Conservation (phyloP, 2,797 vertebrate genomes). For the Hemitrygon akajei region DNA sequence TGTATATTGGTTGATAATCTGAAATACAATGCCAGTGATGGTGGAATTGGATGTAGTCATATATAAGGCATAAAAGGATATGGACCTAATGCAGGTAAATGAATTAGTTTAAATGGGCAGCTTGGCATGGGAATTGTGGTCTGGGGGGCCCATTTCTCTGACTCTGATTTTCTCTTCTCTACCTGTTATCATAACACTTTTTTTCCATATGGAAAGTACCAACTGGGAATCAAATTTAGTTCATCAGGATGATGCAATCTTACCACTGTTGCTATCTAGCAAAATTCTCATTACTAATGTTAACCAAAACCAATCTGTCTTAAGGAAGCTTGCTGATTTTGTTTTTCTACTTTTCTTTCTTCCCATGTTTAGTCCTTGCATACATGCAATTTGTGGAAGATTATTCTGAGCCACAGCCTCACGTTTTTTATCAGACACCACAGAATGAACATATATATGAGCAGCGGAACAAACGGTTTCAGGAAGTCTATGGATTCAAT, state of each 20-base stretch:
- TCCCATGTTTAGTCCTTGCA: conserved; percentile 69
- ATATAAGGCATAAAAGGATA: too few relatives aligned
- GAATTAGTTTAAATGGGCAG: too few relatives aligned
- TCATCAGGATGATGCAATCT: not conserved
- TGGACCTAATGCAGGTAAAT: too few relatives aligned
- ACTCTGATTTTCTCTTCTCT: not conserved
- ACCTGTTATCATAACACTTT: not conserved
- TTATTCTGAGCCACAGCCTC: conserved; percentile 95
- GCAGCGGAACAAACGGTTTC: conserved; percentile 87
- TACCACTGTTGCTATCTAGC: not conserved
- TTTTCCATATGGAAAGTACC: not conserved
- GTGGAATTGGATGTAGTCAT: too few relatives aligned
- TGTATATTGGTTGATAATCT: too few relatives aligned
- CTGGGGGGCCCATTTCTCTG: too few relatives aligned
- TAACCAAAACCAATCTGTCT: not conserved
- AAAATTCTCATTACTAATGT: not conserved
- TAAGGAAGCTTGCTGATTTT: not conserved
- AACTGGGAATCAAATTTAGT: not conserved
- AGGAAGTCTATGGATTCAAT: conserved; percentile 86
- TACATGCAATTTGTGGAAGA: conserved; percentile 99
- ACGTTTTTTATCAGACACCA: conserved; percentile 94
- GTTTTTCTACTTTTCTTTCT: conserved; percentile 11
- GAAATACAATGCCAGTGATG: too few relatives aligned
- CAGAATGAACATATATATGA: conserved; percentile 96
- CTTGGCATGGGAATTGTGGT: too few relatives aligned